Base-by-base conservation (phyloP, 2,888 invertebrate genomes). In the Cosmorhoe ocellata region DNA sequence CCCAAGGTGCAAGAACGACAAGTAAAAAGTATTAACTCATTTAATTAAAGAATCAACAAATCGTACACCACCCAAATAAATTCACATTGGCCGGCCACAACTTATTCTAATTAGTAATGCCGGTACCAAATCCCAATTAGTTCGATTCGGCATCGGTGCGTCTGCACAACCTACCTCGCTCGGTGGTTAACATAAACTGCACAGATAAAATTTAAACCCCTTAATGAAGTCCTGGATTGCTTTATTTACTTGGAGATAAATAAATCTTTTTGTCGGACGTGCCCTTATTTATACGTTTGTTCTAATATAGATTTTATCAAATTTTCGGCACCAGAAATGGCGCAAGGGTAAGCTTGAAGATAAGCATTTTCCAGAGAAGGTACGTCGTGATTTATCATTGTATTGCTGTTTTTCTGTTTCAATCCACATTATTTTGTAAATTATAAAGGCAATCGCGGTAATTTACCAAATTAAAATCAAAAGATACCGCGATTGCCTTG, bases 181-280 rank as follows among this genome's bases (percentile, higher is more conserved):
- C 69, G 76, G 78, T 79, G 81, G 78, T 76, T 78, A 79, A 76
- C 79, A 82, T 82, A 83, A 83, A 81, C 77, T 76, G 77, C 74
- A 69, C 76, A 76, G 84, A 84, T 84, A 84, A 84, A 79, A 80
- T 82, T 85, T 81, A 82, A 84, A 69, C 73, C 71, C 72, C 76
- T 82, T 85, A 84, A 84, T 84, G 82, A 84, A 84, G 72, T 74
- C 70, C 55, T 50, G 63, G 78, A 79, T 81, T 81, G 79, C 73
- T 81, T 82, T 82, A 82, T 80, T 79, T 78, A 81, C 74, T 72
- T 58, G 51, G 61, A 66, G 68, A 71, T 78, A 71, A 71, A 81
- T 81, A 78, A 75, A 80, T 79, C 66, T 66, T 66, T 69, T 67
- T 66, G 68, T 66, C 56, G 51, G 61, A 59, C 55, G 56, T 56